Percentiles rank a stretch among this genome's conserved stretches.
These are phyloP conservation scores for Rhynchomys soricoides DNA, from an alignment of 2,113 vertebrate genomes.

Conservation along the genomic window DNA sequence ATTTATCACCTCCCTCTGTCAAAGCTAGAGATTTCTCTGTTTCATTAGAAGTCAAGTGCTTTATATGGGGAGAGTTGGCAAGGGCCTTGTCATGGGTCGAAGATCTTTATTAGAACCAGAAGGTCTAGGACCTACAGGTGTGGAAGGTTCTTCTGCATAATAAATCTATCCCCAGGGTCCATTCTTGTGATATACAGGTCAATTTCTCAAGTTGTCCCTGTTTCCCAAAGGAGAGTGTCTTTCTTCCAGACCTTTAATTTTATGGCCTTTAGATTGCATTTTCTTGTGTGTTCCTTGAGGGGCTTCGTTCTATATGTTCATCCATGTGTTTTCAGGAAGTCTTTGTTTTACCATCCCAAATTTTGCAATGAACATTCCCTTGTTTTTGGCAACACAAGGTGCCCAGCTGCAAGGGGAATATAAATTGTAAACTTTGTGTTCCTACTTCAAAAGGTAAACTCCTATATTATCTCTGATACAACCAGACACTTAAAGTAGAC, in stretches of 20 bases:
- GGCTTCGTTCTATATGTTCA: too few species aligned
- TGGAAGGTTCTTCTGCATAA: neutral
- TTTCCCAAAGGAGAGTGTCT: neutral
- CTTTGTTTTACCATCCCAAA: neutral
- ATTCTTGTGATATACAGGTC: neutral
- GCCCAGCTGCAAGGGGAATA: neutral
- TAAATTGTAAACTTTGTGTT: neutral
- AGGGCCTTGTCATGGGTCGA: neutral
- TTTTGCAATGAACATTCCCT: neutral
- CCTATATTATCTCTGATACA: neutral
- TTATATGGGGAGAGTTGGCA: neutral
- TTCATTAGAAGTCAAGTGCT: neutral
- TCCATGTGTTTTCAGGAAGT: too few species aligned
- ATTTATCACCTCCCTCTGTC: neutral
- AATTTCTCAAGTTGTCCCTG: neutral
- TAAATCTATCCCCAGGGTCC: neutral
- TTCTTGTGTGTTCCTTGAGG: neutral
- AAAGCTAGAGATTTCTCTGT: neutral
- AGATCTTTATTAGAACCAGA: neutral
- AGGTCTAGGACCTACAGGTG: neutral
- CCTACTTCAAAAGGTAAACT: neutral
- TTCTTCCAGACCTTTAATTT: neutral
- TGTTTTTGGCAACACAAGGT: neutral
- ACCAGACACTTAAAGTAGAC: neutral
- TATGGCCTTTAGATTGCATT: neutral